phyloP scores from a whole-genome alignment of 2,797 vertebrate species.

The Tarsius wallacei region DNA sequence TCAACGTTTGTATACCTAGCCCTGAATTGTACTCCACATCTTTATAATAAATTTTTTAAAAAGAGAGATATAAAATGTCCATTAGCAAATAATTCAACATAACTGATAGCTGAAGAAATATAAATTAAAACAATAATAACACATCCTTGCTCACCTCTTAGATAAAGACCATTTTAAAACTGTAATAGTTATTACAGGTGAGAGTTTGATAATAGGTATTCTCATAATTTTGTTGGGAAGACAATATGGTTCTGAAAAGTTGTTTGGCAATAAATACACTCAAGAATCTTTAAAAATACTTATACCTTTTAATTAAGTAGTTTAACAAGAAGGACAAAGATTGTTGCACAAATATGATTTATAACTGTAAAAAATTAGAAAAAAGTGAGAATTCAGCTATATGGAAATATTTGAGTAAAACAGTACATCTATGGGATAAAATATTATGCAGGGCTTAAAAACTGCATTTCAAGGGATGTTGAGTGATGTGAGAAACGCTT shows the following conservation, averaged over 20 bases:
- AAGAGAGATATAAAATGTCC: neutral
- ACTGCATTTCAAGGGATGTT: neutral
- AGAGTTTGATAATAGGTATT: neutral
- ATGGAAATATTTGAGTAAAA: constrained; percentile 34
- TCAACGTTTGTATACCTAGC: too few species aligned
- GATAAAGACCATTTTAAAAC: constrained; percentile 20
- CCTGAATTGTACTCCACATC: too few species aligned
- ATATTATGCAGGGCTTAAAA: neutral
- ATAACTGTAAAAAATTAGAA: neutral
- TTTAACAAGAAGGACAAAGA: constrained; percentile 34
- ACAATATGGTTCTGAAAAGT: constrained; percentile 7
- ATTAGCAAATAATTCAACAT: neutral
- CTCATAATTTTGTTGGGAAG: neutral
- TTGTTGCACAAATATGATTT: neutral
- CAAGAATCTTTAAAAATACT: constrained; percentile 21
- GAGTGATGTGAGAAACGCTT: constrained; percentile 18
- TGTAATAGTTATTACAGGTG: neutral
- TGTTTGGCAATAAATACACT: neutral
- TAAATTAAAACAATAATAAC: constrained; percentile 24
- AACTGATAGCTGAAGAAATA: constrained; percentile 2
- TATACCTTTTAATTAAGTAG: constrained; percentile 1
- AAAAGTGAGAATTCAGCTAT: neutral
- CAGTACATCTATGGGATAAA: neutral
- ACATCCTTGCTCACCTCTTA: neutral
- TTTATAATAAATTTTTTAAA: too few species aligned